A percentile compares a stretch with the other conserved stretches of the same genome.
phyloP scores from a whole-genome alignment of 2,113 vertebrate species.

The Leptobrachium leishanense region DNA sequence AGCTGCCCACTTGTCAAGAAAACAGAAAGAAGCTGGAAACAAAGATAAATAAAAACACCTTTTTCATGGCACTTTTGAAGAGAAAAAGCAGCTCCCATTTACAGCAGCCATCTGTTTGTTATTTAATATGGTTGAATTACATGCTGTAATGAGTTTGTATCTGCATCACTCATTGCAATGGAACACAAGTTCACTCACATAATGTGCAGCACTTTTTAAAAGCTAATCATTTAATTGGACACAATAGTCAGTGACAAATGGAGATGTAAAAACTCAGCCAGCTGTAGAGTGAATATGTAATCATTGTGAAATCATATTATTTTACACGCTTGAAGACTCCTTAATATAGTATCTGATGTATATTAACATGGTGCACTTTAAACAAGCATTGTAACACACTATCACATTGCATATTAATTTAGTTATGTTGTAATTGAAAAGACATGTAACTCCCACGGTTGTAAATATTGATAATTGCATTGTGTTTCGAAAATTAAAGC shows the following conservation, averaged over 20 bases:
- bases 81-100: slow-evolving; percentile 97
- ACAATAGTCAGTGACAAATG: slow-evolving; percentile 99
- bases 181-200: slow-evolving; percentile 99
- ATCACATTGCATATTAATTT: slow-evolving; percentile 39
- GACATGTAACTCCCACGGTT: not conserved
- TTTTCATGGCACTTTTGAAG: slow-evolving; percentile 92
- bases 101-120: slow-evolving; percentile 99
- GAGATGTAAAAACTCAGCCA: slow-evolving; percentile 99
- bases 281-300: slow-evolving; percentile 99
- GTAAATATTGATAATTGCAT: not conserved
- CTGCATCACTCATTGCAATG: slow-evolving; percentile 97
- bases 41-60: slow-evolving; percentile 97
- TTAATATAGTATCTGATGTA: slow-evolving; percentile 94
- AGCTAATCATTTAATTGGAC: slow-evolving; percentile 99
- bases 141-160: slow-evolving; percentile 99
- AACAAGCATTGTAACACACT: slow-evolving; percentile 63
- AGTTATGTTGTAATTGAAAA: slow-evolving; percentile 24
- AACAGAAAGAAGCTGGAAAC: slow-evolving; percentile 96
- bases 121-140: slow-evolving; percentile 99
- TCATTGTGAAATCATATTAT: slow-evolving; percentile 99
- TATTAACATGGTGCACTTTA: slow-evolving; percentile 78
- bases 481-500: not conserved
- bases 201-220: slow-evolving; percentile 98
- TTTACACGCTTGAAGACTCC: slow-evolving; percentile 98
- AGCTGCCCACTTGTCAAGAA: slow-evolving; percentile 99